A percentile compares a stretch with the other conserved stretches of the same genome.
Conservation (phyloP, 2,888 invertebrate genomes). For the Chaetoderma sp. region DNA sequence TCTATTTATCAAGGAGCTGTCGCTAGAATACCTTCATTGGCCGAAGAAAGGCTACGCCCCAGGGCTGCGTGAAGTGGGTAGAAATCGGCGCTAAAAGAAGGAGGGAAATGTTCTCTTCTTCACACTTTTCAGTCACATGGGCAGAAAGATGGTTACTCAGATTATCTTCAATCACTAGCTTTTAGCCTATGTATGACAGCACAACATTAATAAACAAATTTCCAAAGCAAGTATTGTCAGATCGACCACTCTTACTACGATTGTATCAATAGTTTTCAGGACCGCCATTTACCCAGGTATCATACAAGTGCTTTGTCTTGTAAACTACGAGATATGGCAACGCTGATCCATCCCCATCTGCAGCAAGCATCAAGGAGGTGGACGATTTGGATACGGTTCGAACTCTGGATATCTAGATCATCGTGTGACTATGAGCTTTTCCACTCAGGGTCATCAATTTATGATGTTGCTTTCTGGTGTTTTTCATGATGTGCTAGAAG, state of each 20-base stretch:
- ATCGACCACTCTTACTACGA: constrained; percentile 61
- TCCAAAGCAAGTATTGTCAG: constrained; percentile 48
- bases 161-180: constrained; percentile 67
- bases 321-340: constrained; percentile 69
- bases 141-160: constrained; percentile 42
- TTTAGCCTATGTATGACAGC: constrained; percentile 54
- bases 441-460: constrained; percentile 63
- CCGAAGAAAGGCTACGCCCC: constrained; percentile 29
- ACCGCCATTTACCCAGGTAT: constrained; percentile 66
- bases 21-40: constrained; percentile 25
- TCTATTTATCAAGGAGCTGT: too few relatives aligned
- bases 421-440: constrained; percentile 25
- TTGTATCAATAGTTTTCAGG: constrained; percentile 65
- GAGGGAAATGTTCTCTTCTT: constrained; percentile 60
- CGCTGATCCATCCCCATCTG: constrained; percentile 59
- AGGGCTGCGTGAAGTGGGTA: constrained; percentile 36
- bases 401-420: constrained; percentile 50
- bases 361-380: constrained; percentile 64
- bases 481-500: background rate
- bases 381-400: constrained; percentile 60
- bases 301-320: constrained; percentile 65
- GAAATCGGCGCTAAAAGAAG: constrained; percentile 34
- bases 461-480: constrained; percentile 41
- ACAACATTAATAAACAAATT: constrained; percentile 55
- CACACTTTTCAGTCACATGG: constrained; percentile 55